Conservation (phyloP, 1,140 invertebrate species). For the Drosophila simulans region DNA sequence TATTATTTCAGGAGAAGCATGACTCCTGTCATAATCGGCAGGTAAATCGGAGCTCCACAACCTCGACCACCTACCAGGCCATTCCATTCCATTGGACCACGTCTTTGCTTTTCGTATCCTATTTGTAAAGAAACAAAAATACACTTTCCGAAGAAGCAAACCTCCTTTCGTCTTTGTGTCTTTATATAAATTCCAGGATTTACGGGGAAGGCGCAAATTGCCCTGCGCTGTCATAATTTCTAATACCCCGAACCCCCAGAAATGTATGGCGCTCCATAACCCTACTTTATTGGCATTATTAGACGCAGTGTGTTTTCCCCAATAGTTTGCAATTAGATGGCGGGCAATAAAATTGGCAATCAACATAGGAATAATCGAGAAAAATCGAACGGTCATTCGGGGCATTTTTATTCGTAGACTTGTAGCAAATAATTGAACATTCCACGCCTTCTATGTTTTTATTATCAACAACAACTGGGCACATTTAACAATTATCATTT, state of each 20-base stretch:
- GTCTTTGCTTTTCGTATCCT: slow-evolving; percentile 49
- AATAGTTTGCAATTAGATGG: slow-evolving; percentile 78
- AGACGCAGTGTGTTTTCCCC: slow-evolving; percentile 23
- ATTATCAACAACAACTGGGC: slow-evolving; percentile 53
- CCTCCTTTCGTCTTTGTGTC: neutral
- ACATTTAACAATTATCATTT: slow-evolving; percentile 17
- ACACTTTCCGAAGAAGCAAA: slow-evolving; percentile 13
- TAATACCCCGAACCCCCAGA: slow-evolving; percentile 56
- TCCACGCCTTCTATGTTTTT: neutral
- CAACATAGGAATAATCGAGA: slow-evolving; percentile 77
- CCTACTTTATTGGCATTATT: slow-evolving; percentile 70
- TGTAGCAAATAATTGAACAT: slow-evolving; percentile 69
- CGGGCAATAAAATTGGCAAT: slow-evolving; percentile 63
- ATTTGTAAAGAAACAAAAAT: slow-evolving; percentile 40
- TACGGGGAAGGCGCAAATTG: slow-evolving; percentile 51
- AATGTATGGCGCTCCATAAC: slow-evolving; percentile 39
- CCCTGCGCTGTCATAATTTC: slow-evolving; percentile 70
- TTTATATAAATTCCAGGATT: slow-evolving; percentile 71
- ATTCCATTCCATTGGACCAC: too few species aligned
- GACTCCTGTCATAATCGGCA: too few species aligned
- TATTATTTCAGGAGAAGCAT: too few species aligned
- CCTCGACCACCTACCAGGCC: too few species aligned
- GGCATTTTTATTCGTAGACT: neutral
- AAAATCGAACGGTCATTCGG: slow-evolving; percentile 27
- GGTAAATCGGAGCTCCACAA: too few species aligned